phyloP scores from a whole-genome alignment of 1,140 invertebrate genomes.

The Listronotus oregonensis region DNA sequence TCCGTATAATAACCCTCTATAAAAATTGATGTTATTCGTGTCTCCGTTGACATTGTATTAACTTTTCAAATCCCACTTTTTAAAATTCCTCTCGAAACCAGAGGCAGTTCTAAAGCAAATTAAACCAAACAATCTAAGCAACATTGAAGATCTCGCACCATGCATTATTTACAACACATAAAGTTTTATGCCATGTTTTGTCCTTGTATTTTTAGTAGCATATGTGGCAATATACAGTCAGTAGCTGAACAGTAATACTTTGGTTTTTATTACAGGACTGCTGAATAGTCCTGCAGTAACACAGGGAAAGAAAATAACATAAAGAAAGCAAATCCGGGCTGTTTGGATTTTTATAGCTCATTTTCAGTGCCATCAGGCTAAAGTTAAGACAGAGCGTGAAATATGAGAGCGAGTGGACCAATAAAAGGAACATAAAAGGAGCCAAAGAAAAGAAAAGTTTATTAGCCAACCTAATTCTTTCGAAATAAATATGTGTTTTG shows the following conservation, averaged over 20 bases:
- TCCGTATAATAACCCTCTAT: too few relatives aligned
- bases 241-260: slow-evolving; percentile 29
- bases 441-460: slow-evolving; percentile 25
- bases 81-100: too few relatives aligned
- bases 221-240: slow-evolving; percentile 30
- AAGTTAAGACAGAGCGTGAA: slow-evolving; percentile 38
- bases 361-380: slow-evolving; percentile 37
- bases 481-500: too few relatives aligned
- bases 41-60: too few relatives aligned
- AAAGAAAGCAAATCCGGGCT: slow-evolving; percentile 39
- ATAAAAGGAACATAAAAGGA: slow-evolving; percentile 35
- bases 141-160: not conserved
- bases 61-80: too few relatives aligned
- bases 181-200: slow-evolving; percentile 27
- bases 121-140: not conserved
- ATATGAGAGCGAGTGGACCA: slow-evolving; percentile 40
- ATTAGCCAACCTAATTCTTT: slow-evolving; percentile 30
- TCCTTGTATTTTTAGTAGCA: slow-evolving; percentile 26
- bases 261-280: slow-evolving; percentile 33
- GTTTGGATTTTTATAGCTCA: slow-evolving; percentile 41
- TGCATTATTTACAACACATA: slow-evolving; percentile 29
- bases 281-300: slow-evolving; percentile 35
- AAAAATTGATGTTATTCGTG: too few relatives aligned
- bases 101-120: not conserved
- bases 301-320: slow-evolving; percentile 32